Conservation (phyloP, 2,113 vertebrate species). For the Oncorhynchus masou region DNA sequence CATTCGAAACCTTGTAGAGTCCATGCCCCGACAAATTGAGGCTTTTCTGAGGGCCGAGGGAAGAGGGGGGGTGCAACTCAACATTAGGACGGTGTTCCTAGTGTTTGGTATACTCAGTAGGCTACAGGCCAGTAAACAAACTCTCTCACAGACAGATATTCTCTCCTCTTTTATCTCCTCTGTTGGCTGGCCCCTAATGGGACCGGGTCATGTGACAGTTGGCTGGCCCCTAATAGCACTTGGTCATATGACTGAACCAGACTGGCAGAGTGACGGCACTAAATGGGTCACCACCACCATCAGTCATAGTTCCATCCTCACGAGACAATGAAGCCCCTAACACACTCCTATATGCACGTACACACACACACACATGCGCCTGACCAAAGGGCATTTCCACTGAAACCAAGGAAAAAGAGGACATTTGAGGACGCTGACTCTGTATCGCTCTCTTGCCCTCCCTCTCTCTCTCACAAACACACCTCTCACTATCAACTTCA, state of each 20-base stretch:
- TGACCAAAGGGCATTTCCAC: constrained; percentile 8
- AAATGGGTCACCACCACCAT: constrained; percentile 65
- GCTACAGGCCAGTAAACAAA: too few species aligned
- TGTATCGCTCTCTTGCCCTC: constrained; percentile 9
- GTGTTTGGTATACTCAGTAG: too few species aligned
- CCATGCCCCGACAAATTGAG: too few species aligned
- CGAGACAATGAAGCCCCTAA: constrained; percentile 10
- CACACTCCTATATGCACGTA: not conserved
- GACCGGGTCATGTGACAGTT: too few species aligned
- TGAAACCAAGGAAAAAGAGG: too few species aligned
- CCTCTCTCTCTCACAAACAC: constrained; percentile 14
- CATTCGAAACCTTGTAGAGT: too few species aligned
- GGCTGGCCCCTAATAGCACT: not conserved
- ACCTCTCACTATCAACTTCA: not conserved
- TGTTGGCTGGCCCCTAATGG: too few species aligned
- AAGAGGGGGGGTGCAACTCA: too few species aligned
- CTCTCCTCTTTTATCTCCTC: too few species aligned
- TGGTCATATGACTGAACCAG: constrained; percentile 45
- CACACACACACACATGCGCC: not conserved
- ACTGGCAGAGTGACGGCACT: constrained; percentile 43
- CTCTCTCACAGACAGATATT: too few species aligned
- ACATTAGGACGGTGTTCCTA: too few species aligned
- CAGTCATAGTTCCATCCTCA: constrained; percentile 19
- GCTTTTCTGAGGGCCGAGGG: too few species aligned
- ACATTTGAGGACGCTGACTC: constrained; percentile 49